Conservation (phyloP, 2,888 invertebrate species). For the Lepas anatifera region DNA sequence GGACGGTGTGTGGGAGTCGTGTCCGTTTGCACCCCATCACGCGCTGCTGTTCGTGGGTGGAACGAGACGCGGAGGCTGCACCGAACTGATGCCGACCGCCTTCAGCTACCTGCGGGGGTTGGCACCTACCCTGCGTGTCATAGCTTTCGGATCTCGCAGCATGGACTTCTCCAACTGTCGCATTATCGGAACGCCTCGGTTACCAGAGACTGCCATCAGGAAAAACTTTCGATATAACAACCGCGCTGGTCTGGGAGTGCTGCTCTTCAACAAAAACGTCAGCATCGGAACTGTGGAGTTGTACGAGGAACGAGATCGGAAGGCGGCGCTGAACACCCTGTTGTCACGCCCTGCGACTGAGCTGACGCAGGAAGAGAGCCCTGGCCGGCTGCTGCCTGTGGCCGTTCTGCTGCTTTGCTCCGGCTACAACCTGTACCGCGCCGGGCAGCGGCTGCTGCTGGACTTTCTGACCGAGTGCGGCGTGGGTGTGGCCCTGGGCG, state of each 20-base stretch:
- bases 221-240: neutral
- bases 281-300: neutral
- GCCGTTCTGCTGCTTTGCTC: neutral
- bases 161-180: neutral
- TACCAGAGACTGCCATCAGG: neutral
- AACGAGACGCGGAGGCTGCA: neutral
- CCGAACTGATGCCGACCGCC: neutral
- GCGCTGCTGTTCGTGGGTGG: neutral
- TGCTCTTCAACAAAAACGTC: neutral
- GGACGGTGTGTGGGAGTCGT: neutral
- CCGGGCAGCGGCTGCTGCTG: constrained; percentile 8
- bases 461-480: neutral
- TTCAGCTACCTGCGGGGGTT: neutral
- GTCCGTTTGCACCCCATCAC: neutral
- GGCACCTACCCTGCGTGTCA: neutral
- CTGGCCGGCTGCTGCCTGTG: neutral
- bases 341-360: no score
- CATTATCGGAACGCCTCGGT: neutral
- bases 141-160: neutral
- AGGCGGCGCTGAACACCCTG: neutral
- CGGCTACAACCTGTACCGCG: neutral
- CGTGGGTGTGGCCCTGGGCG: neutral
- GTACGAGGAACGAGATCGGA: neutral
- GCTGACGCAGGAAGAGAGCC: no score
- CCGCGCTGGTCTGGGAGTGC: neutral